These are phyloP conservation scores for Urocitellus parryii DNA, from an alignment of 2,113 vertebrate species.

Conservation along the genomic window DNA sequence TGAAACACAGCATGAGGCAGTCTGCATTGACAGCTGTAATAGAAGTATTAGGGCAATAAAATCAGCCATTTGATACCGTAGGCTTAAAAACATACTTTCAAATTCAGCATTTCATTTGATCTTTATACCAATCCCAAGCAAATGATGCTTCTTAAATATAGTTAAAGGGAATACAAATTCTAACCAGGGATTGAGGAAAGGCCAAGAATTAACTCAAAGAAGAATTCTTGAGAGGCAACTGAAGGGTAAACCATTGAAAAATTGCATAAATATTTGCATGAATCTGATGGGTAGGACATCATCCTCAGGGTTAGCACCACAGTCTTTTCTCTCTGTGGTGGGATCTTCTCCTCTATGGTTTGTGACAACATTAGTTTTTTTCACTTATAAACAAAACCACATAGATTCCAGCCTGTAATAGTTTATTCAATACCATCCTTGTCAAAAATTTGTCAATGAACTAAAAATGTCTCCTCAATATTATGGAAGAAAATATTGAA, in stretches of 20 bases:
- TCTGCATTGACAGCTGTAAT: not conserved
- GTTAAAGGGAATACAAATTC: not conserved
- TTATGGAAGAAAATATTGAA: not conserved
- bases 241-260: not conserved
- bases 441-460: slow-evolving; percentile 21
- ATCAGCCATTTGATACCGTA: not conserved
- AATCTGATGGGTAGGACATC: not conserved
- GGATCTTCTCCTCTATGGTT: not conserved
- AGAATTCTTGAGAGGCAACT: not conserved
- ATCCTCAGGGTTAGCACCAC: not conserved
- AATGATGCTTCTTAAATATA: not conserved
- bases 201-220: not conserved
- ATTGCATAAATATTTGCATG: not conserved
- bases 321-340: not conserved
- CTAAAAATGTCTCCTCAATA: not conserved
- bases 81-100: not conserved
- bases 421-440: not conserved
- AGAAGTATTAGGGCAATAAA: not conserved
- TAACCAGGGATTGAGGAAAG: not conserved
- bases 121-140: not conserved
- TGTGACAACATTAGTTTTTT: not conserved
- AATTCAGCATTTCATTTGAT: not conserved
- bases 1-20: not conserved
- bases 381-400: not conserved
- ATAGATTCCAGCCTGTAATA: not conserved